Conservation (phyloP, 2,113 vertebrate genomes). For the Puffinus mauretanicus region DNA sequence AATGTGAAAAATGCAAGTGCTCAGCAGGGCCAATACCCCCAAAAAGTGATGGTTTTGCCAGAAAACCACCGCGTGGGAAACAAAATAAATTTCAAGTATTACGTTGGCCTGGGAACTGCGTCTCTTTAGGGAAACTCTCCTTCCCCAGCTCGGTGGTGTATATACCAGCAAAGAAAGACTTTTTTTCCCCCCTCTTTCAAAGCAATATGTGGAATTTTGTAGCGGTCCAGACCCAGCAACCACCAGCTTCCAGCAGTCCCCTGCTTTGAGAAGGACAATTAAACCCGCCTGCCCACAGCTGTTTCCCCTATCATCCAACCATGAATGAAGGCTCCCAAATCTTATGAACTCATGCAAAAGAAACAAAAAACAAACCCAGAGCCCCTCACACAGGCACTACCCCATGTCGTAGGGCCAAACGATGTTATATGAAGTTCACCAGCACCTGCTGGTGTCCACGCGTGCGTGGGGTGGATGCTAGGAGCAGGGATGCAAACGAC, state of each 20-base stretch:
- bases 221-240: background rate
- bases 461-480: fast-evolving
- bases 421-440: background rate
- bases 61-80: background rate
- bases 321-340: background rate
- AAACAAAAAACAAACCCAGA: background rate
- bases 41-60: background rate
- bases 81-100: background rate
- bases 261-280: background rate
- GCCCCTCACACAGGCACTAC: background rate
- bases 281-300: background rate
- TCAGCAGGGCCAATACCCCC: background rate
- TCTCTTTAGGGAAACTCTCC: background rate
- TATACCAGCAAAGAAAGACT: background rate
- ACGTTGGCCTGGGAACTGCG: background rate
- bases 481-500: background rate
- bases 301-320: background rate
- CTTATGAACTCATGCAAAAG: background rate
- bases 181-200: background rate
- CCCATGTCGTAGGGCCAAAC: background rate
- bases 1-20: background rate
- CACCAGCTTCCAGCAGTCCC: background rate
- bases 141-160: background rate
- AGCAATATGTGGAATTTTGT: background rate
- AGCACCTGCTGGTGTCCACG: background rate